Conservation (phyloP, 2,113 vertebrate genomes). For the Procavia capensis region DNA sequence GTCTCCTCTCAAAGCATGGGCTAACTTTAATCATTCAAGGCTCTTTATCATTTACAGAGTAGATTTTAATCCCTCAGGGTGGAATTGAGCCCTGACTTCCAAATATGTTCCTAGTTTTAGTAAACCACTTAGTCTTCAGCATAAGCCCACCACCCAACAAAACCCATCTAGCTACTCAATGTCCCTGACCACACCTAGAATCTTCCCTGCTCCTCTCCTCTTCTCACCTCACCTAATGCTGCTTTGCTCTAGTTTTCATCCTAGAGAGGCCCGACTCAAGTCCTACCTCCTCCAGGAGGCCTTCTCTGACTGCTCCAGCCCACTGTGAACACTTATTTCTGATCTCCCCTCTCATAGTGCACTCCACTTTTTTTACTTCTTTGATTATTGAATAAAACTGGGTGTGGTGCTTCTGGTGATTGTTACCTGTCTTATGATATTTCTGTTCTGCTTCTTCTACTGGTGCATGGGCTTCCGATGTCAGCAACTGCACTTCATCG, state of each 20-base stretch:
- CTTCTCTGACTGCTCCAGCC: background rate
- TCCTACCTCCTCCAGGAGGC: background rate
- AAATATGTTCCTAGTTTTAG: background rate
- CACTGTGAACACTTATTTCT: background rate
- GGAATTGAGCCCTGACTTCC: background rate
- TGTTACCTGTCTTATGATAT: background rate
- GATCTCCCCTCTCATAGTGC: background rate
- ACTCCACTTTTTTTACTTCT: background rate
- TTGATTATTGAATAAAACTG: background rate
- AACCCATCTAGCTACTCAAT: background rate
- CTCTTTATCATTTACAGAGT: background rate
- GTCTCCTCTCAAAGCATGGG: background rate
- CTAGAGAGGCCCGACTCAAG: background rate
- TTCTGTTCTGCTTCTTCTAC: background rate
- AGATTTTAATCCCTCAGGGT: background rate
- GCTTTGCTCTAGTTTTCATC: background rate
- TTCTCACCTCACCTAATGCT: background rate
- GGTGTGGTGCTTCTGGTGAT: background rate
- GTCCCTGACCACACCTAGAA: background rate
- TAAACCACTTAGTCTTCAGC: too few relatives aligned
- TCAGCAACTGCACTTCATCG: background rate
- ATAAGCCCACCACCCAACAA: background rate
- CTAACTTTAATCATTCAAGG: background rate
- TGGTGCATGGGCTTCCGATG: background rate
- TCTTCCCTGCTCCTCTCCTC: background rate